phyloP scores from a whole-genome alignment of 2,888 invertebrate species.

The Eupelmus urozonus region DNA sequence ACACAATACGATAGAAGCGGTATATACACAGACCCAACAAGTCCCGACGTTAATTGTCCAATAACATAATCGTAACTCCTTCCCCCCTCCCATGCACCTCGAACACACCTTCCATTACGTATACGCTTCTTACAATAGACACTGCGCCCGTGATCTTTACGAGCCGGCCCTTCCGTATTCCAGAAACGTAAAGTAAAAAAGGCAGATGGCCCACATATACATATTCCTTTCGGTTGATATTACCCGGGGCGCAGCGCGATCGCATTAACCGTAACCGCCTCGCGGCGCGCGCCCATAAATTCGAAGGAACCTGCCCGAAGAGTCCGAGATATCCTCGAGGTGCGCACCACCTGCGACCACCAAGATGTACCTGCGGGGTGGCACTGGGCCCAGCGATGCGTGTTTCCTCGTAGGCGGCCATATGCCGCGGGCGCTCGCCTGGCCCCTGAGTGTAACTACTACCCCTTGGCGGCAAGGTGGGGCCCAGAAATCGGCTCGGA shows the following conservation, averaged over 20 bases:
- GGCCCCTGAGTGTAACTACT: neutral
- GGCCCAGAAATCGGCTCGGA: neutral
- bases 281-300: constrained; percentile 15
- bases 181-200: neutral
- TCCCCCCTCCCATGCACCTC: neutral
- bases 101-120: neutral
- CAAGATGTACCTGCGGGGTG: constrained; percentile 71
- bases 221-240: constrained; percentile 22
- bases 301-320: constrained; percentile 55
- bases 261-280: constrained; percentile 34
- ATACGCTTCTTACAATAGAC: neutral
- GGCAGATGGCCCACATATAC: constrained; percentile 37
- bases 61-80: constrained; percentile 54
- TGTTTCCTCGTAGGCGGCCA: constrained; percentile 69
- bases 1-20: constrained; percentile 35
- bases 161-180: neutral
- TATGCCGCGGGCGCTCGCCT: constrained; percentile 18
- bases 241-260: constrained; percentile 8
- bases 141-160: neutral
- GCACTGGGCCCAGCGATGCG: constrained; percentile 67
- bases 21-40: constrained; percentile 10
- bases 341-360: constrained; percentile 69
- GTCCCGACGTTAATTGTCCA: constrained; percentile 50
- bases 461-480: neutral
- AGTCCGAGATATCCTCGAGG: neutral